Evolutionary conservation across 1,140 invertebrate genomes (phyloP), one percentile per base, ranked within the genome.

Genomic region (Elymnias hypermnestra): DNA sequence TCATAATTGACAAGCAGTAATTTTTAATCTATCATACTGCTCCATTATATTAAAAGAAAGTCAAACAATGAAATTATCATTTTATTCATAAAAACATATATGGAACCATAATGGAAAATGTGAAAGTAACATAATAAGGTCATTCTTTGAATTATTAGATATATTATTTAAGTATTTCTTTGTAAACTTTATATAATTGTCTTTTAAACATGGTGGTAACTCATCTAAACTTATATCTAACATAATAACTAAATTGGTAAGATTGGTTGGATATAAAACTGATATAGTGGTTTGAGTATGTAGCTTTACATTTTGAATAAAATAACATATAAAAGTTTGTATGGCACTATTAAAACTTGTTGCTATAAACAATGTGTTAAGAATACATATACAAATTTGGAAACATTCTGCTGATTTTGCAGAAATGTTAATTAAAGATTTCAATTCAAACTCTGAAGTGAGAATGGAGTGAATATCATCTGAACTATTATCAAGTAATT

Each of bases 61-160:
- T 8, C 13, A 1, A 29, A 7, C 23, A 29, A 29, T 4, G 7
- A 29, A 29, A 29, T n/a, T n/a, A 4, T 5, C 31, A 7, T n/a
- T 29, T 5, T 31, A 43, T 26, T 36, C 42, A 7, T 13, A 15
- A 51, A 64, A 69, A 53, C 77, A 78, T 42, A 70, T 56, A 56
- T 70, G 48, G 58, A 78, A 78, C 81, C 81, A 84, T 12, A 71
- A 38, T 15, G 71, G 70, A 57, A 68, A 82, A 50, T 84, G 81
- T 14, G 70, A 67, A 13, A 84, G 40, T 31, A 82, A 50, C 63
- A 84, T 58, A 31, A 78, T 67, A 9, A 78, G 50, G 41, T 82
- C 69, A 65, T 41, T 58, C 58, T 76, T 55, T 21, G 48, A 65
- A 15, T 57, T 41, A 22, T 49, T 9, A 40, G 72, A 56, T 37